Evolutionary conservation across 2,797 vertebrate genomes (phyloP).

Genomic region (Vireo griseus): DNA sequence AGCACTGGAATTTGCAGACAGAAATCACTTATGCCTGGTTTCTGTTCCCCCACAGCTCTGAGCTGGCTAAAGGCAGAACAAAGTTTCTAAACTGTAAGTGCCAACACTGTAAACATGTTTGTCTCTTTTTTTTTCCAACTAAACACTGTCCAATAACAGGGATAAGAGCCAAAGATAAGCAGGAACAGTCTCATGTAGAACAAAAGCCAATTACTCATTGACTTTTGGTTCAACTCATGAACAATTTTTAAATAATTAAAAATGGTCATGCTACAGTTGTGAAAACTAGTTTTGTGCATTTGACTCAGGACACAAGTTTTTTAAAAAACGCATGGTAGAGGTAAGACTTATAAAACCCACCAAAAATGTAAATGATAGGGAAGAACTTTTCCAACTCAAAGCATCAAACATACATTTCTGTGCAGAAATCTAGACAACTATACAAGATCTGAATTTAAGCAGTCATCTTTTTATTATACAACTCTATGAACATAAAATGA

Average conservation of each 20-base stretch:
- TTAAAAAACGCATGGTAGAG: slow-evolving; percentile 68
- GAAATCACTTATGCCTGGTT: slow-evolving; percentile 22
- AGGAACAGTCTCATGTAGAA: slow-evolving; percentile 57
- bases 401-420: slow-evolving; percentile 82
- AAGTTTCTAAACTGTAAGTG: slow-evolving; percentile 61
- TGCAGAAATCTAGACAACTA: slow-evolving; percentile 93
- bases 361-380: slow-evolving; percentile 74
- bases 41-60: slow-evolving; percentile 35
- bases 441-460: slow-evolving; percentile 94
- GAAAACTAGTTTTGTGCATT: slow-evolving; percentile 72
- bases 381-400: slow-evolving; percentile 82
- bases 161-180: slow-evolving; percentile 59
- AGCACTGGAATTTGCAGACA: slow-evolving; percentile 31
- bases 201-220: slow-evolving; percentile 3
- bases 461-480: slow-evolving; percentile 91
- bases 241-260: slow-evolving; percentile 65
- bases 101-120: slow-evolving; percentile 72
- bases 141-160: slow-evolving; percentile 57
- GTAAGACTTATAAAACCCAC: slow-evolving; percentile 75
- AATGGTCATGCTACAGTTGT: slow-evolving; percentile 71
- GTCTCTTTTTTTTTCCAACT: not conserved
- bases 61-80: slow-evolving; percentile 59
- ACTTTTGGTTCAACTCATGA: slow-evolving; percentile 57
- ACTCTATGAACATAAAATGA: slow-evolving; percentile 90
- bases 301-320: slow-evolving; percentile 65